Percentiles rank a stretch among this genome's conserved stretches.
These are phyloP conservation scores for Hestina assimilis DNA, from an alignment of 1,140 invertebrate species.

Conservation along the genomic window DNA sequence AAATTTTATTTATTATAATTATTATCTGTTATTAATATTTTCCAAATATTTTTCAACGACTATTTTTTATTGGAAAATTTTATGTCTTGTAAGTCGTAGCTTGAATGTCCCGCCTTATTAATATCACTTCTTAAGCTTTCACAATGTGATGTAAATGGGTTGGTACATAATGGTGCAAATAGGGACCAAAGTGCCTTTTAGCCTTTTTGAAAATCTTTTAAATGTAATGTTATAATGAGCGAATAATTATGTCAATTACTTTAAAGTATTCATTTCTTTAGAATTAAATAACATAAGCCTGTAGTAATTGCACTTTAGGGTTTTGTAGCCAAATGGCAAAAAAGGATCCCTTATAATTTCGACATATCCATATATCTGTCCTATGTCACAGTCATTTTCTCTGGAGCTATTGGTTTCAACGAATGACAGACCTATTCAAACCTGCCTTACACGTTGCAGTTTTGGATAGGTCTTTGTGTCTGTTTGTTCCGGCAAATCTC, in stretches of 20 bases:
- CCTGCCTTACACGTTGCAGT: no score
- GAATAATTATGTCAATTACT: background rate
- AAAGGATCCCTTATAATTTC: no score
- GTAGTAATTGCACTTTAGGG: no score
- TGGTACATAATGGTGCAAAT: background rate
- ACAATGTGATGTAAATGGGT: constrained; percentile 1
- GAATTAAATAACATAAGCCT: no score
- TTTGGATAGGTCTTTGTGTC: no score
- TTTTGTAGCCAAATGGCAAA: no score
- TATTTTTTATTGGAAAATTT: background rate
- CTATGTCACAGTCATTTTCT: no score
- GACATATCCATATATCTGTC: no score
- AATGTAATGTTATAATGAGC: background rate
- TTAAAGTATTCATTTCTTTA: no score
- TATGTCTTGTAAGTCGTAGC: background rate
- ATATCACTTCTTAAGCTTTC: constrained; percentile 10
- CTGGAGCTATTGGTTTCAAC: no score
- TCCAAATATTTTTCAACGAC: background rate
- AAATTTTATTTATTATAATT: background rate
- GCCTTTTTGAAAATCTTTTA: background rate
- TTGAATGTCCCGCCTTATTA: background rate
- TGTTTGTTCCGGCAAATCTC: no score
- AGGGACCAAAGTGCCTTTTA: background rate
- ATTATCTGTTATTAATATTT: background rate
- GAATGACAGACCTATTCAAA: no score